Base-by-base conservation (phyloP, 2,797 vertebrate species). In the Hozukius guyotensis region DNA sequence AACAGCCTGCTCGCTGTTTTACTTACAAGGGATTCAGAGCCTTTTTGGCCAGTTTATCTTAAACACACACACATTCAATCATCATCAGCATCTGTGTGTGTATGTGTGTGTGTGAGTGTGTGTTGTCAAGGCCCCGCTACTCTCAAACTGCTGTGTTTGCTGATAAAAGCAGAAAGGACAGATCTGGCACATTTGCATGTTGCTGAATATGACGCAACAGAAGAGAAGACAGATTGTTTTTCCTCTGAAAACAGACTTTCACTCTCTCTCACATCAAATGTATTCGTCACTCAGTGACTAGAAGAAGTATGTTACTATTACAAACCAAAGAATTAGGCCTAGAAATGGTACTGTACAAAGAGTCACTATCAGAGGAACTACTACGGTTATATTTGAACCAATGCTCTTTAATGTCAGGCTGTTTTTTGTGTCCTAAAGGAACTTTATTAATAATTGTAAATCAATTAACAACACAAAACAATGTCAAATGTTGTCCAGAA, bases 1-100 rank as follows among this genome's bases (percentile, higher is more conserved):
- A 66, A 60, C 83, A 80, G 61, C 42, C 55, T 72, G 68, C 77
- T 73, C 46, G 7, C 34, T 77, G 71, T 83, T 84, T 75, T 74
- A 81, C 75, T 86, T 68, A 42, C 13, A 59, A 62, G 75, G n/a
- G 57, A 87, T 87, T 84, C 71, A 46, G 68, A 84, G 70, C 27
- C 52, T 72, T 82, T 88, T 89, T 83, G 52, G 56, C 7, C 36
- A 46, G 56, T 86, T 89, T 91, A 87, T 93, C 84, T 92, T 88
- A 81, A 87, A 83, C 27, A 85, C 69, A 89, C 87, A 92, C 64
- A 53, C 52, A 81, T 70, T 76, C 20, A 9, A 84, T 86, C 64
- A 69, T 75, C 74, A 27, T 36, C 77, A 76, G 74, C 8, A 5
- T 61, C 55, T 27, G 53, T 74, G 75, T 67, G 32, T 76, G 27